Base-by-base conservation (phyloP, 2,113 vertebrate genomes). In the Brevimyrus niger region DNA sequence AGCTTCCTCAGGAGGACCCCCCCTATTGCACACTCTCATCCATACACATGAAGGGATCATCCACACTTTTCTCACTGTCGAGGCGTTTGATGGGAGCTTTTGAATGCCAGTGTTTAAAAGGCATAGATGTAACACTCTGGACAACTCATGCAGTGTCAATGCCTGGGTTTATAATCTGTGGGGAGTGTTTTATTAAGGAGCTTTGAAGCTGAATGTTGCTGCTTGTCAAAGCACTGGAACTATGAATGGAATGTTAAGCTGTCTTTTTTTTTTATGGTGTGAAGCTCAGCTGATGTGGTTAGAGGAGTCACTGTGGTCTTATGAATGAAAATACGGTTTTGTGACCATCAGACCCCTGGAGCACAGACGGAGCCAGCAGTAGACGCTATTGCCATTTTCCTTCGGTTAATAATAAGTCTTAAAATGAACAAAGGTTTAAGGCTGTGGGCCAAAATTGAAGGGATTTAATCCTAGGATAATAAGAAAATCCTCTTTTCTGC, bases 171-270 rank as follows among this genome's bases (percentile, higher is more conserved):
- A 42, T 80, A 80, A 80, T 42, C 73, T 42, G 31, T 80, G 31
- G 35, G 73, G 73, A 80, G 73, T 80, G 73, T 53, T 89, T 88
- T 76, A 76, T 89, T 89, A 89, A 89, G 76, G 21, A 58, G 82
- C 88, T 85, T 85, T 89, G 82, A 27, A 15, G 38, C 82, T 65
- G 88, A 89, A 89, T 89, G 88, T 27, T 42, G 48, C 82, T 58
- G 55, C 50, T 89, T 47, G 50, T 83, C 48, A 83, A 51, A 58
- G 69, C 17, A 31, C 88, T 35, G 42, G 55, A 85, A 50, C 51
- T 85, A 35, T 53, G 88, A 89, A 84, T 89, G 76, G 76, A 83
- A 83, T 89, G 88, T n/a, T 89, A 84, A 88, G 65, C 65, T 76
- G 46, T 51, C 46, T 88, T 88, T 31, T 50, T 50, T 88, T 47